These are phyloP conservation scores for Riparia riparia DNA, from an alignment of 2,113 vertebrate genomes.

Conservation along the genomic window DNA sequence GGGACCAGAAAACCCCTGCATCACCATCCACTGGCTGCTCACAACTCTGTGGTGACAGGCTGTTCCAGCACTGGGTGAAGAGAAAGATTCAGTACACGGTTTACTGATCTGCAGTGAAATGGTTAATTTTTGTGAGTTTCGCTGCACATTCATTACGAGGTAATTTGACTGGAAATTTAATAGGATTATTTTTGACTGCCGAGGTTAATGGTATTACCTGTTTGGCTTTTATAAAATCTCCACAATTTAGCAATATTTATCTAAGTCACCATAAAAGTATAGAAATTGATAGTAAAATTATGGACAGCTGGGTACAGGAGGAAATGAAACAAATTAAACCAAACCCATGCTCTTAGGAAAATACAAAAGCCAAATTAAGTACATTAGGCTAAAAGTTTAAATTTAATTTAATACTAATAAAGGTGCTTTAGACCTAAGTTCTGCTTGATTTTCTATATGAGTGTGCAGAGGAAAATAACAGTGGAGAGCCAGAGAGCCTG, in stretches of 20 bases:
- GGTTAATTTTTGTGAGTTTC: neutral
- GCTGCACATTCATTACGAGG: neutral
- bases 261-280: slow-evolving; percentile 21
- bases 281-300: slow-evolving; percentile 40
- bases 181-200: neutral
- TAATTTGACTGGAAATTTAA: slow-evolving; percentile 34
- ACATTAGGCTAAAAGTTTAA: slow-evolving; percentile 4
- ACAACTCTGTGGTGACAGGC: neutral
- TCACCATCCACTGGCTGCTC: neutral
- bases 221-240: slow-evolving; percentile 15
- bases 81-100: neutral
- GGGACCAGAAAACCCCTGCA: neutral
- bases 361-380: slow-evolving; percentile 18
- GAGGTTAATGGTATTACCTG: slow-evolving; percentile 40
- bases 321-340: slow-evolving; percentile 43
- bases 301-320: neutral
- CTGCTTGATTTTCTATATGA: neutral
- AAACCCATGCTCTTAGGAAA: slow-evolving; percentile 11
- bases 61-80: neutral
- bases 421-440: neutral
- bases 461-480: neutral
- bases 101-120: neutral
- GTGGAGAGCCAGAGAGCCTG: neutral
- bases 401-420: slow-evolving; percentile 10
- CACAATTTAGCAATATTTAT: slow-evolving; percentile 37